These are phyloP conservation scores for Diogma glabrata DNA, from an alignment of 2,888 invertebrate species.

Conservation along the genomic window DNA sequence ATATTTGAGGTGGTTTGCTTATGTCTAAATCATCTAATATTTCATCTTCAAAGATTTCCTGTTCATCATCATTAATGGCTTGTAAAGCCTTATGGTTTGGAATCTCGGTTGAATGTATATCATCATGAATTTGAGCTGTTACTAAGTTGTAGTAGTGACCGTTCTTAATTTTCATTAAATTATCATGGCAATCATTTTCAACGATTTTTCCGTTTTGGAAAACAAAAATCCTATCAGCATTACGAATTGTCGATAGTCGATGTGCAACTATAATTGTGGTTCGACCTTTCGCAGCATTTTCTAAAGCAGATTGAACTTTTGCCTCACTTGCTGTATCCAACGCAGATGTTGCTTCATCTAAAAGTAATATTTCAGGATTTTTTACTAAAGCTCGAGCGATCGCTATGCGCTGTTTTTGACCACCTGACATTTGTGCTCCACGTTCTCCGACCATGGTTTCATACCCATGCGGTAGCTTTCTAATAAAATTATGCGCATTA, in stretches of 20 bases:
- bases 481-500: conserved; percentile 67
- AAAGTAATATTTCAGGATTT: conserved; percentile 61
- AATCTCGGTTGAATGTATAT: conserved; percentile 10
- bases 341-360: conserved; percentile 86
- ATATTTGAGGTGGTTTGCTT: conserved; percentile 23
- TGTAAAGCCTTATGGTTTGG: conserved; percentile 19
- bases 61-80: conserved; percentile 13
- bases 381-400: conserved; percentile 78
- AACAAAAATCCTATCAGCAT: conserved; percentile 61
- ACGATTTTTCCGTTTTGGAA: conserved; percentile 54
- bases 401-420: conserved; percentile 82
- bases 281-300: conserved; percentile 57
- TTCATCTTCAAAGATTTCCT: conserved; percentile 8
- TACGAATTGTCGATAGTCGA: conserved; percentile 59
- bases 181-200: conserved; percentile 58
- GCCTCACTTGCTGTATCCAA: conserved; percentile 76
- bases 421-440: conserved; percentile 73
- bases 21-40: neutral
- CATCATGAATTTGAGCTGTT: conserved; percentile 45
- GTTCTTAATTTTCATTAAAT: conserved; percentile 47
- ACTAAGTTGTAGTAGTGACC: conserved; percentile 60
- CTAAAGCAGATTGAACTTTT: conserved; percentile 69
- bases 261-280: conserved; percentile 74
- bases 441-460: conserved; percentile 73
- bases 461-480: conserved; percentile 60